A percentile compares a stretch with the other conserved stretches of the same genome.
phyloP scores from a whole-genome alignment of 2,797 vertebrate species.

The Acanthornis magna region DNA sequence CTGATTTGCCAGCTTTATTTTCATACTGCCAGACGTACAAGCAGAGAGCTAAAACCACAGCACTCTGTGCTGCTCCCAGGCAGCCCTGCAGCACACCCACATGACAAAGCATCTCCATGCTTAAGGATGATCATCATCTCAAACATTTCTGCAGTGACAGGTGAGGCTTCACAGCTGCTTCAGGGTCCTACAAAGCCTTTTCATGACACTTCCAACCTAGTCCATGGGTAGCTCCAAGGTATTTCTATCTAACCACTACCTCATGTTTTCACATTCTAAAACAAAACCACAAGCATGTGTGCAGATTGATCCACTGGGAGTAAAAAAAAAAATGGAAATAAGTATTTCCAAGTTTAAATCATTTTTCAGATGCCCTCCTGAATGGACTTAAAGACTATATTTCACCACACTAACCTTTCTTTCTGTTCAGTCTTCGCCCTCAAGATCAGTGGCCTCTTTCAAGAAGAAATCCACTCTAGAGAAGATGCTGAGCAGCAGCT shows the following conservation, averaged over 20 bases:
- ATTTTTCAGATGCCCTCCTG: neutral
- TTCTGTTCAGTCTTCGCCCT: neutral
- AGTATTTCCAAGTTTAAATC: neutral
- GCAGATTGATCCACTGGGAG: accelerated
- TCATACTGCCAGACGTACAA: neutral
- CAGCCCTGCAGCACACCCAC: neutral
- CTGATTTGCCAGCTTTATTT: neutral
- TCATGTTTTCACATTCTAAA: neutral
- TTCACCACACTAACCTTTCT: neutral
- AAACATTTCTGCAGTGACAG: neutral
- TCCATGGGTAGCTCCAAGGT: neutral
- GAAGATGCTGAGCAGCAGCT: neutral
- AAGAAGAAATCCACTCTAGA: neutral
- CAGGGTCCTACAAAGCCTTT: neutral
- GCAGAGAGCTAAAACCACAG: neutral
- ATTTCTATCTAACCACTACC: neutral
- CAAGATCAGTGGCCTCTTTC: neutral
- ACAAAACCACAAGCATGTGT: neutral
- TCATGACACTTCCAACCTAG: neutral
- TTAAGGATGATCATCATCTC: neutral
- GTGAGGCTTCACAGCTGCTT: neutral
- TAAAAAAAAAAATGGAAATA: neutral
- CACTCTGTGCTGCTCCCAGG: neutral
- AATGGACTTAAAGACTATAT: neutral
- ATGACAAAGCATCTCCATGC: neutral